Evolutionary conservation across 2,888 invertebrate species (phyloP), one percentile per base, ranked within the genome.

Genomic region (Bellardia bayeri): DNA sequence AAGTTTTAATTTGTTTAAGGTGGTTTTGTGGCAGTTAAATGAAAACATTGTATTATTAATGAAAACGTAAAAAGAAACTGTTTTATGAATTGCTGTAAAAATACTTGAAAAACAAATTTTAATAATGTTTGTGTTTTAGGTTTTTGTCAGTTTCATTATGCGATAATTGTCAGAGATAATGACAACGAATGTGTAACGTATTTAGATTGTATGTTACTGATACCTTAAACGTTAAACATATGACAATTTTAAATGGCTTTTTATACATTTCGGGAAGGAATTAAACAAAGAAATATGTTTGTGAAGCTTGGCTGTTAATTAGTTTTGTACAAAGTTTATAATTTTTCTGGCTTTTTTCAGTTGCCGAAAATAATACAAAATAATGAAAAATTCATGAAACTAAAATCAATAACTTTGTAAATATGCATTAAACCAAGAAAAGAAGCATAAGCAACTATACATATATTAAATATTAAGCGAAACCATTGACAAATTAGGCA

Each of bases 1-100:
- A 33, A 16, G 11, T n/a, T 45, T 54, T 8, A 23, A 40, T 45
- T 61, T 42, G n/a, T 6, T 33, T 33, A 16, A 8, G 37, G 37
- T 4, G 4, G 5, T 37, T 16, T 6, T 30, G 3, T 16, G 72
- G 64, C 45, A 16, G 71, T 33, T 51, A 51, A 14, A 56, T 33
- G 11, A 13, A 51, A 64, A 81, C 63, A 54, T 56, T 72, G 63
- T 64, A n/a, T 71, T 54, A 61, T 42, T 16, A 64, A 7, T 40
- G n/a, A 16, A 40, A 72, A 42, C 11, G 30, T 37, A 68, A 45
- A 49, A 71, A 42, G 13, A 11, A 23, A 23, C 23, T 23, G 49
- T 68, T 68, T 85, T 51, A 23, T 56, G 71, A 83, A 83, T 80
- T 86, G 75, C 78, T 74, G 69, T 85, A 68, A 78, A 87, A 87